These are phyloP conservation scores for Pyrgus malvae DNA, from an alignment of 2,888 invertebrate species.

Conservation along the genomic window DNA sequence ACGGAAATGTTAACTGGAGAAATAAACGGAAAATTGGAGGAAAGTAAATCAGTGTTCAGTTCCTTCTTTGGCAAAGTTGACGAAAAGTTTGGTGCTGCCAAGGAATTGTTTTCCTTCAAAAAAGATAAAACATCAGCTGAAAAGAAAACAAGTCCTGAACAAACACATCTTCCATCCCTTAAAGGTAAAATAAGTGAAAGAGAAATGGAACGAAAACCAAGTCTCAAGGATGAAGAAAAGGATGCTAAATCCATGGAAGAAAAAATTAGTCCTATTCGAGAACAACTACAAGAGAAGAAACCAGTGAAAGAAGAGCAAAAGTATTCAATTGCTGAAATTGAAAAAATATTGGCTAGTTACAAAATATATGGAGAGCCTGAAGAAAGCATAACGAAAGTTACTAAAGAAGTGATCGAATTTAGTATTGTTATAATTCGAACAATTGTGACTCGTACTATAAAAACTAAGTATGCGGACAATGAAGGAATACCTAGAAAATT, in stretches of 20 bases:
- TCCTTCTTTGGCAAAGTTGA: slow-evolving; percentile 49
- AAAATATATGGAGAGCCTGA: slow-evolving; percentile 35
- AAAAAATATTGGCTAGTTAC: slow-evolving; percentile 31
- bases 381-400: slow-evolving; percentile 34
- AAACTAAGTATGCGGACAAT: slow-evolving; percentile 35
- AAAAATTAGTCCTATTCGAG: no score
- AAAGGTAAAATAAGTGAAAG: neutral
- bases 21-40: slow-evolving; percentile 40
- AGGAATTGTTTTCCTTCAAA: slow-evolving; percentile 47
- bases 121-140: slow-evolving; percentile 30
- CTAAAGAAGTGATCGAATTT: slow-evolving; percentile 33
- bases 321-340: slow-evolving; percentile 26
- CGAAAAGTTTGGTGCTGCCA: slow-evolving; percentile 48
- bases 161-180: neutral
- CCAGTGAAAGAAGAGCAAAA: neutral
- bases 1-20: slow-evolving; percentile 31
- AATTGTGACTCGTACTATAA: slow-evolving; percentile 37
- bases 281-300: neutral
- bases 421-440: slow-evolving; percentile 32
- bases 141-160: slow-evolving; percentile 11
- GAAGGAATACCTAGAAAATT: slow-evolving; percentile 34
- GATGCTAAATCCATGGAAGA: neutral
- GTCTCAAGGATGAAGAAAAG: neutral
- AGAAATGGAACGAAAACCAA: neutral
- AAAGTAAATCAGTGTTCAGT: slow-evolving; percentile 42